Evolutionary conservation across 2,797 vertebrate species (phyloP), one percentile per base, ranked within the genome.

Genomic region (Naso thynnoides): DNA sequence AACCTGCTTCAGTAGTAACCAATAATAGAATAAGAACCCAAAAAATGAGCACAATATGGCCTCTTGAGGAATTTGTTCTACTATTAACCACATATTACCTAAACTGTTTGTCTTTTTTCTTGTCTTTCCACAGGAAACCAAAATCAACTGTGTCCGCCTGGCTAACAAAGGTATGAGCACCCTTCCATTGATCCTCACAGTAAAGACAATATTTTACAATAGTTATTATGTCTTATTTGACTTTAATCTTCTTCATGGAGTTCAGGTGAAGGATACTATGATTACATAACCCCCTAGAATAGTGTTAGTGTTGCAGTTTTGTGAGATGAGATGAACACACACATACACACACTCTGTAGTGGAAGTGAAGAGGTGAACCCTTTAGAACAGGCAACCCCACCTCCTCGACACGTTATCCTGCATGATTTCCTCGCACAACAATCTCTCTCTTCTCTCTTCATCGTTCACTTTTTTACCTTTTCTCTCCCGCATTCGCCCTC

Each of bases 71-170:
- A 15, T 24, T 24, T 8, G 0, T 56, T 31, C 1, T 14, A 5
- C 2, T 2, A 2, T 39, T 39, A 31, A 15, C 6, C 19, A 18
- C 11, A 21, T 0, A 14, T 48, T 6, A 24, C 7, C 23, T 48
- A 8, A 79, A 44, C 48, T 4, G 6, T 45, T 6, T 65, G 2
- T 70, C 10, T 70, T 62, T 80, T 80, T 56, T 63, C 78, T 90
- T 86, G 82, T 90, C 45, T 92, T 26, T 90, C 92, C 89, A 56
- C 93, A 99, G 98, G 97, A 99, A 90, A 98, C 96, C 84, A 99
- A 98, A 94, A 98, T 98, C 94, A 98, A 97, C 95, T 99, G 98
- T 75, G 95, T 99, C 80, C 95, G 96, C 48, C 94, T 99, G 90
- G 98, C 97, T 69, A 97, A 96, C n/a, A 99, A 99, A 98, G 98